Percentiles rank a stretch among this genome's conserved stretches.
These are phyloP conservation scores for Drosophila erecta DNA, from an alignment of 1,140 invertebrate species.

Conservation along the genomic window DNA sequence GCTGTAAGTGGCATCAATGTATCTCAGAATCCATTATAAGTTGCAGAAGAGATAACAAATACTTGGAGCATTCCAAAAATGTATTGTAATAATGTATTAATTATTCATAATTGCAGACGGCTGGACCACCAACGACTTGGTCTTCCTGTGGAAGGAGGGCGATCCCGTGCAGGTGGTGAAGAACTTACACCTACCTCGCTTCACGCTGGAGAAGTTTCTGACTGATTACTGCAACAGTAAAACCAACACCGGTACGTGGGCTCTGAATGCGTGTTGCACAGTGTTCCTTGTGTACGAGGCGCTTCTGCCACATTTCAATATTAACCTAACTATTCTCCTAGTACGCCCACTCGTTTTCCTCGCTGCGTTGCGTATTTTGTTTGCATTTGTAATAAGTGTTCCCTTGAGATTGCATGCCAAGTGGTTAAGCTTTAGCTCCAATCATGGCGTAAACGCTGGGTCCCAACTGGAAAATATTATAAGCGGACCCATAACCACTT, in stretches of 20 bases:
- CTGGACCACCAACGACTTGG: slow-evolving; percentile 97
- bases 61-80: too few species aligned
- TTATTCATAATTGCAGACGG: slow-evolving; percentile 86
- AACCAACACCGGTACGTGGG: slow-evolving; percentile 95
- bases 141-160: slow-evolving; percentile 96
- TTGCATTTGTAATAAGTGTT: slow-evolving; percentile 44
- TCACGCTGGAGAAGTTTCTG: slow-evolving; percentile 95
- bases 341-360: slow-evolving; percentile 13
- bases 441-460: slow-evolving; percentile 38
- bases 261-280: slow-evolving; percentile 36
- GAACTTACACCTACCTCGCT: slow-evolving; percentile 96
- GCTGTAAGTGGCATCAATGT: slow-evolving; percentile 91
- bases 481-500: slow-evolving; percentile 71
- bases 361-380: slow-evolving; percentile 37
- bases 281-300: slow-evolving; percentile 35
- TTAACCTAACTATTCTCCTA: slow-evolving; percentile 24
- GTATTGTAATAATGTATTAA: too few species aligned
- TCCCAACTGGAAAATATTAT: slow-evolving; percentile 57
- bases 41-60: too few species aligned
- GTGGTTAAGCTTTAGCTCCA: slow-evolving; percentile 39
- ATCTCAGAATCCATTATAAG: too few species aligned
- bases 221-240: slow-evolving; percentile 98
- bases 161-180: slow-evolving; percentile 97
- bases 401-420: slow-evolving; percentile 44
- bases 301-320: not conserved